Percentiles rank a stretch among this genome's conserved stretches.
phyloP scores from a whole-genome alignment of 2,113 vertebrate genomes.

The Pomatorhinus ruficollis region DNA sequence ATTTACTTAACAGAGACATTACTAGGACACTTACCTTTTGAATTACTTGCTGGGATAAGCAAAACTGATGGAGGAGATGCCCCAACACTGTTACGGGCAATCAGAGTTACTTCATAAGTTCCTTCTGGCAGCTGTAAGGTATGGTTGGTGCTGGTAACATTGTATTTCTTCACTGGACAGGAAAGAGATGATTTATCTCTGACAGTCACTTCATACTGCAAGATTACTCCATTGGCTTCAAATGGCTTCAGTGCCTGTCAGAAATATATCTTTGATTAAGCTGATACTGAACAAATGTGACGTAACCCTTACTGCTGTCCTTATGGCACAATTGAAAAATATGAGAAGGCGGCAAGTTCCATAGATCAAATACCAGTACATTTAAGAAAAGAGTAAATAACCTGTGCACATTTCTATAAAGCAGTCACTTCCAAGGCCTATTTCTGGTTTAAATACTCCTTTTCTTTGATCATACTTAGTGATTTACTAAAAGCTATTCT shows the following conservation, averaged over 20 bases:
- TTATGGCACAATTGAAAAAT: neutral
- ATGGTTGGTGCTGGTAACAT: conserved; percentile 45
- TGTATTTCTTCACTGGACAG: neutral
- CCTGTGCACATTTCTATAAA: neutral
- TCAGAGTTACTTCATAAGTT: conserved; percentile 53
- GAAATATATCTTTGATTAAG: neutral
- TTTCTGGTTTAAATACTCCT: neutral
- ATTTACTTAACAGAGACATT: neutral
- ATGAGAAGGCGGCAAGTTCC: neutral
- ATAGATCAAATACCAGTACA: neutral
- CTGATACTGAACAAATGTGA: neutral
- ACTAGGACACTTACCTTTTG: conserved; percentile 64
- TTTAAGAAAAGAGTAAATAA: neutral
- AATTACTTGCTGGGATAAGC: conserved; percentile 66
- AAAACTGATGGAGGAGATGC: conserved; percentile 74
- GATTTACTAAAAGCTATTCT: neutral
- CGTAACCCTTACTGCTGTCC: accelerated
- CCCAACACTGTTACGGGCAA: conserved; percentile 79
- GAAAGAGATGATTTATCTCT: conserved; percentile 27
- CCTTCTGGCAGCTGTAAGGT: conserved; percentile 60
- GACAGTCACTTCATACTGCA: conserved; percentile 74
- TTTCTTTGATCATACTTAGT: neutral
- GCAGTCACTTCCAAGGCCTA: neutral
- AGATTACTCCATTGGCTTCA: conserved; percentile 82
- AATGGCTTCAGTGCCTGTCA: conserved; percentile 69